Evolutionary conservation across 1,140 invertebrate species (phyloP), one percentile per base, ranked within the genome.

Genomic region (Lepidurus apus): DNA sequence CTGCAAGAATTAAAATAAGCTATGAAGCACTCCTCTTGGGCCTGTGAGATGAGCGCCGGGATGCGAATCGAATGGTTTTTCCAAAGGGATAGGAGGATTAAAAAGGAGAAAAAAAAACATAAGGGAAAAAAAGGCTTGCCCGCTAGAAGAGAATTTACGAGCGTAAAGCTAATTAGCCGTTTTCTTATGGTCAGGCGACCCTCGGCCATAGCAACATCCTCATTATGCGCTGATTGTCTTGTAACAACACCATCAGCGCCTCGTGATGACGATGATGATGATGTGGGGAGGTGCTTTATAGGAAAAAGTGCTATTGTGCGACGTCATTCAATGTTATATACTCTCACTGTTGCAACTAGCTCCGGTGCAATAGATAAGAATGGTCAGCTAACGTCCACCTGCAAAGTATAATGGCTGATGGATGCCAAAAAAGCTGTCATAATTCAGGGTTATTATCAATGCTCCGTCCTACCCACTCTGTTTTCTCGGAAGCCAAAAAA

Each of bases 191-290:
- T 65, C 53, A 65, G 53, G 53, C 53, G 53, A 65, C 53, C 53
- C 21, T 21, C 53, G 53, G 53, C 53, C 53, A 65, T 65, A 65
- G 53, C 53, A 65, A 65, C 53, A 65, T 65, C 53, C 53, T 65
- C 53, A 65, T 65, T 65, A 65, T 65, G 53, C n/a, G 53, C 53
- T 65, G 53, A 65, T 65, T 65, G 53, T 65, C 53, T 65, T 65
- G 53, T 65, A 65, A 65, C 53, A 65, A 65, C 53, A 65, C 53
- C 53, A 65, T 65, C 53, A 65, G 53, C 53, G 53, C 53, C 53
- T 65, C 53, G 21, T 17, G 53, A 65, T 65, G 53, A 65, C 53
- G 53, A 65, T 65, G 53, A 17, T n/a, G 53, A 65, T 17, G 53
- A 65, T 65, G 53, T 65, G 53, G 53, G 53, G 53, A 65, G 53